Conservation (phyloP, 2,797 vertebrate genomes). For the Manis javanica region DNA sequence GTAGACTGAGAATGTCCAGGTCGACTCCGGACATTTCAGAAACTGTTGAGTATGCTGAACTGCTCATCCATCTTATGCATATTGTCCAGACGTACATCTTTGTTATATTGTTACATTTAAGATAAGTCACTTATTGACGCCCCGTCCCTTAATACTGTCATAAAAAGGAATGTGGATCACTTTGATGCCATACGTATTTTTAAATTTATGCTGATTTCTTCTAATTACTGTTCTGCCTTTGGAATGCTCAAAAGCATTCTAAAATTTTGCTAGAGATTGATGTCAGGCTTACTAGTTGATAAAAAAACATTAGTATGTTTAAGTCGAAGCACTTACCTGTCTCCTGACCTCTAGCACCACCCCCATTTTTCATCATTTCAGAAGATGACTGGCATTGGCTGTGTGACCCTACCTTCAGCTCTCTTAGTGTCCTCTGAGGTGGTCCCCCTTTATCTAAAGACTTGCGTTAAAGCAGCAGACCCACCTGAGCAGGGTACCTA, state of each 20-base stretch:
- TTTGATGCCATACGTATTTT: not conserved
- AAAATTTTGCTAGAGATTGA: not conserved
- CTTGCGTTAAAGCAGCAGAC: not conserved
- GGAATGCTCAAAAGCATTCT: not conserved
- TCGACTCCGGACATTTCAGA: not conserved
- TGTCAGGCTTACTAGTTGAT: not conserved
- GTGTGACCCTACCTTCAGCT: conserved; percentile 1
- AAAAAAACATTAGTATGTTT: conserved; percentile 39
- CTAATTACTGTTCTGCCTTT: not conserved
- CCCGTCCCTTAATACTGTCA: not conserved
- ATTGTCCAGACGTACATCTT: not conserved
- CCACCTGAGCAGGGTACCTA: not conserved
- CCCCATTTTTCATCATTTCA: not conserved
- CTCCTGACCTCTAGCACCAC: not conserved
- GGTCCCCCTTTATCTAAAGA: not conserved
- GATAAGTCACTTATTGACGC: not conserved
- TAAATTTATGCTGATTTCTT: not conserved
- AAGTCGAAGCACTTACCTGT: not conserved
- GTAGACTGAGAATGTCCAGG: not conserved
- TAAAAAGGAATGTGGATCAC: not conserved
- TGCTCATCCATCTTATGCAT: not conserved
- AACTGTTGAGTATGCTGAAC: not conserved
- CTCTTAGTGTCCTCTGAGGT: not conserved
- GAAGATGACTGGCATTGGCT: not conserved
- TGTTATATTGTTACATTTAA: not conserved